phyloP scores from a whole-genome alignment of 92 coral and sea anemone species.

The Zoanthus sociatus region DNA sequence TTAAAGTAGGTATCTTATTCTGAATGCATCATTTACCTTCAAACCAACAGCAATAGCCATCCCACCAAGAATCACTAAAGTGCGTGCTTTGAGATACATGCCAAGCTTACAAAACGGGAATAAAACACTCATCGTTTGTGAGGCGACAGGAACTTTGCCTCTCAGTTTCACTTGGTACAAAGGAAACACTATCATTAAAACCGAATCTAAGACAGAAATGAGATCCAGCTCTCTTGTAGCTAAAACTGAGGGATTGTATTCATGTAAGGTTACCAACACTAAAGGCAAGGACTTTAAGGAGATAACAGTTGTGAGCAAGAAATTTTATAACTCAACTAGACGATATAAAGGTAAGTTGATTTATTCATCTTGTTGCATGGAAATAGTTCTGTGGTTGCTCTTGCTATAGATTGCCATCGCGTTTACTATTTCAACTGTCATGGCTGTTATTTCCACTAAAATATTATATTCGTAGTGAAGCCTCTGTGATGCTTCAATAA shows the following conservation, averaged over 20 bases:
- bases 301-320: neutral
- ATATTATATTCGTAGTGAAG: too few species aligned
- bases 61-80: slow-evolving; percentile 7
- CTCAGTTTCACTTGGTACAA: slow-evolving; percentile 40
- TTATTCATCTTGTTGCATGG: neutral
- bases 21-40: too few species aligned
- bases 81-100: neutral
- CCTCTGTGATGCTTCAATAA: too few species aligned
- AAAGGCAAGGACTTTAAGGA: neutral
- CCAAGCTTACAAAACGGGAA: neutral
- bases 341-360: neutral
- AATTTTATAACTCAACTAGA: neutral
- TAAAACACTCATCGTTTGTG: neutral
- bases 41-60: neutral
- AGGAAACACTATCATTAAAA: neutral
- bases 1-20: too few species aligned
- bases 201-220: neutral
- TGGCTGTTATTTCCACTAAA: too few species aligned
- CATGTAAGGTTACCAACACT: neutral
- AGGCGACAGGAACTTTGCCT: slow-evolving; percentile 28
- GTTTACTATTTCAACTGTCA: neutral
- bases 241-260: neutral
- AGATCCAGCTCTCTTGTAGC: slow-evolving; percentile 4
- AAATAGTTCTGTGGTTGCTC: neutral
- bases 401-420: neutral